A percentile compares a stretch with the other conserved stretches of the same genome.
These are phyloP conservation scores for Tupaia tana DNA, from an alignment of 2,113 vertebrate genomes.

Conservation along the genomic window DNA sequence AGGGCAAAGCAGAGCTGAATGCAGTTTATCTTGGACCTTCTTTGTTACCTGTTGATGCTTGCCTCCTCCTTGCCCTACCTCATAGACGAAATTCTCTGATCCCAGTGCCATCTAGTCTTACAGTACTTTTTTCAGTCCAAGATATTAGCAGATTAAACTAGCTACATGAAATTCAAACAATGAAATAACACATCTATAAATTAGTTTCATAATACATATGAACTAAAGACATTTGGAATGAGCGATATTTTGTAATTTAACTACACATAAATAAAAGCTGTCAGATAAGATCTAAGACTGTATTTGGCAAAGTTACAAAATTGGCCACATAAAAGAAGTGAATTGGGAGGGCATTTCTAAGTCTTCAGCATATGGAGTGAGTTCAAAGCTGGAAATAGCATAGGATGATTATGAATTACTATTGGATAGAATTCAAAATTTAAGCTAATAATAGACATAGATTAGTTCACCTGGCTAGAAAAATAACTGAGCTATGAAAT, in stretches of 20 bases:
- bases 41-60: rapidly evolving
- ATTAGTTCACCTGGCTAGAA: constrained; percentile 57
- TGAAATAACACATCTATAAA: background rate
- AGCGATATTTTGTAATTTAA: background rate
- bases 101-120: background rate
- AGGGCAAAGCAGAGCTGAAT: background rate
- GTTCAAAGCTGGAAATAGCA: constrained; percentile 28
- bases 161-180: constrained; percentile 27
- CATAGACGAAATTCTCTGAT: background rate
- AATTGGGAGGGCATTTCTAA: background rate
- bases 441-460: constrained; percentile 18
- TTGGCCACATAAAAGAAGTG: constrained; percentile 25
- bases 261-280: constrained; percentile 10
- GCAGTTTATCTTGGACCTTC: background rate
- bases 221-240: background rate
- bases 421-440: constrained; percentile 63
- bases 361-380: constrained; percentile 2
- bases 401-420: constrained; percentile 44
- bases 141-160: background rate
- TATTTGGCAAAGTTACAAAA: constrained; percentile 39
- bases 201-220: constrained; percentile 1
- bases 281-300: background rate
- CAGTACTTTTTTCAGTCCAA: background rate
- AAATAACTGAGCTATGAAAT: constrained; percentile 62
- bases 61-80: background rate